Percentiles rank a stretch among this genome's conserved stretches.
Conservation (phyloP, 2,113 vertebrate species). For the Shinisaurus crocodilurus region DNA sequence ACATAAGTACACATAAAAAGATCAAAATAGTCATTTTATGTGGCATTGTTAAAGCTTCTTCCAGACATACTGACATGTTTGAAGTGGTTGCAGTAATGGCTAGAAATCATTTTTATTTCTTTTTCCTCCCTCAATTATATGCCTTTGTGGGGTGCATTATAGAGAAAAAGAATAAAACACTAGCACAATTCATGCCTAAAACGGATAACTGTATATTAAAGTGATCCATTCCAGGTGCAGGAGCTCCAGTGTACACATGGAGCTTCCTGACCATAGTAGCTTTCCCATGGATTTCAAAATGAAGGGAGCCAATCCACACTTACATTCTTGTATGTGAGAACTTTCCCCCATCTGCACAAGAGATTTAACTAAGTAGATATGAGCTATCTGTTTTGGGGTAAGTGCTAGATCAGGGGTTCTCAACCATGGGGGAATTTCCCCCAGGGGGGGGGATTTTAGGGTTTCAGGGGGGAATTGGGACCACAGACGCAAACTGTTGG, state of each 20-base stretch:
- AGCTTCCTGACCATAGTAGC: neutral
- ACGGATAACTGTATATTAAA: neutral
- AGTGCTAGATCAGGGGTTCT: no score
- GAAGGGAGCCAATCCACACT: neutral
- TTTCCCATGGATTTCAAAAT: neutral
- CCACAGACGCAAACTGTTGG: no score
- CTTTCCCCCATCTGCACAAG: neutral
- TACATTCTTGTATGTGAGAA: neutral
- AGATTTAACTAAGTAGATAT: neutral
- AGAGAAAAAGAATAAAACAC: neutral
- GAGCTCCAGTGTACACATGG: neutral
- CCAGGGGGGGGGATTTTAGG: no score
- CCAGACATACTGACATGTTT: constrained; percentile 25
- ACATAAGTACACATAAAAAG: constrained; percentile 24
- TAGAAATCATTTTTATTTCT: neutral
- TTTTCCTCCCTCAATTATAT: constrained; percentile 5
- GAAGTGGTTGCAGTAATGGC: constrained; percentile 10
- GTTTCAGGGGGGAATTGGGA: no score
- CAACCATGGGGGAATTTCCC: no score
- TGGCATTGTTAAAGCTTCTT: constrained; percentile 7
- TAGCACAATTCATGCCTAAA: neutral
- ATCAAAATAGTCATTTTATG: constrained; percentile 14
- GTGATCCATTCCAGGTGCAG: neutral
- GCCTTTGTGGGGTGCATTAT: neutral
- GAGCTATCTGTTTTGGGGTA: neutral